Conservation (phyloP, 2,113 vertebrate genomes). For the Paradoxurus hermaphroditus region DNA sequence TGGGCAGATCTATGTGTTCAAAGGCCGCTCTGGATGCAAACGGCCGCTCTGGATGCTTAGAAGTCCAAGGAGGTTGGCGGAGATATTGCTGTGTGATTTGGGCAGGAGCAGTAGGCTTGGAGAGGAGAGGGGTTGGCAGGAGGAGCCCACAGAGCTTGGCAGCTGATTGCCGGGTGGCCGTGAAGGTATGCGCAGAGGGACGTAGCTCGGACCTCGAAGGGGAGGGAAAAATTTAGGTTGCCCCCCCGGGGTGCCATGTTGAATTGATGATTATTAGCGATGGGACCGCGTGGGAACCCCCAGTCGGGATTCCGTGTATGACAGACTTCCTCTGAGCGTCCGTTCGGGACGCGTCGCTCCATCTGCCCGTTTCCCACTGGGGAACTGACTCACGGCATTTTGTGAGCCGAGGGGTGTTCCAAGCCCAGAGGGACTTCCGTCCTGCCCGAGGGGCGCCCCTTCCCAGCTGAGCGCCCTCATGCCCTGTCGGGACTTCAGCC, state of each 20-base stretch:
- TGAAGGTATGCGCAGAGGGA: no score
- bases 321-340: neutral
- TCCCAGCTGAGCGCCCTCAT: rapidly evolving
- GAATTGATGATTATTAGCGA: neutral
- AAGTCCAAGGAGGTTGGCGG: no score
- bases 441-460: neutral
- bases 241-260: neutral
- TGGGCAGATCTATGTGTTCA: no score
- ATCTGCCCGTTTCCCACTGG: no score
- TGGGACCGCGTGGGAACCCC: neutral
- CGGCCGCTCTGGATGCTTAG: no score
- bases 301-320: neutral
- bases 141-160: no score
- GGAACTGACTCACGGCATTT: neutral
- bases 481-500: no score
- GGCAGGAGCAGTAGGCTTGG: no score
- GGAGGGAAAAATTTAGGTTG: neutral
- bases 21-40: no score
- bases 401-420: neutral
- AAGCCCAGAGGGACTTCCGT: neutral
- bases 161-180: no score
- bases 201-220: neutral
- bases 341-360: neutral
- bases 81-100: no score
- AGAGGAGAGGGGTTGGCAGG: no score